Percentiles rank a stretch among this genome's conserved stretches.
Conservation (phyloP, 1,140 invertebrate genomes). For the Marisa cornuarietis region DNA sequence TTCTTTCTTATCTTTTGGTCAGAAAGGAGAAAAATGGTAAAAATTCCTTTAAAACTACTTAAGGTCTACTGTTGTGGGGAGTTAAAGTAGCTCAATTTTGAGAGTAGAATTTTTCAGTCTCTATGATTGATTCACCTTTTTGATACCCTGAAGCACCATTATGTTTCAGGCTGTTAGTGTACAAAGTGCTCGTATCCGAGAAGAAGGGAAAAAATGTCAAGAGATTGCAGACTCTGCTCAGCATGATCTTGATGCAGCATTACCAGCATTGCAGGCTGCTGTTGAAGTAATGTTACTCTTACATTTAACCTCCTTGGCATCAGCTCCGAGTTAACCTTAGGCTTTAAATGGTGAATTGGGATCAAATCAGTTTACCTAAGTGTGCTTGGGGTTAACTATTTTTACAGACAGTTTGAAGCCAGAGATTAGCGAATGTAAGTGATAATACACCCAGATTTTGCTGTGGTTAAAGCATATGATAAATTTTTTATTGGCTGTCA, state of each 20-base stretch:
- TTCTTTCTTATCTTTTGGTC: not conserved
- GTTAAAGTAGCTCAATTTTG: too few species aligned
- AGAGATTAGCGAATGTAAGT: not conserved
- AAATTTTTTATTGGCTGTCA: too few species aligned
- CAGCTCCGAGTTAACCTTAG: too few species aligned
- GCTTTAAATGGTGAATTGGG: too few species aligned
- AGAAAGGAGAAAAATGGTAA: not conserved
- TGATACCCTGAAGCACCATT: not conserved
- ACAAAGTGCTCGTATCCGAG: slow-evolving; percentile 42
- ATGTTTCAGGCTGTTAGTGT: slow-evolving; percentile 49
- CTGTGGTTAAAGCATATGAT: too few species aligned
- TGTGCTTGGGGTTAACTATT: not conserved
- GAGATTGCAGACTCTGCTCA: slow-evolving; percentile 67
- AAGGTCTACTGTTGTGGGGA: too few species aligned
- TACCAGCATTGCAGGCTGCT: slow-evolving; percentile 85
- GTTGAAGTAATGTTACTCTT: slow-evolving; percentile 66
- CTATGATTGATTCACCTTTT: too few species aligned
- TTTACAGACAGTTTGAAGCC: not conserved
- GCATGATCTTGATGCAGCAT: slow-evolving; percentile 79
- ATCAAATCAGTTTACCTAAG: too few species aligned
- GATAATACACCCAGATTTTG: too few species aligned
- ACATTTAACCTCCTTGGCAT: too few species aligned
- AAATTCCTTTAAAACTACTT: too few species aligned
- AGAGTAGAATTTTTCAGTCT: too few species aligned
- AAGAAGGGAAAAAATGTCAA: slow-evolving; percentile 35